Evolutionary conservation across 1,140 invertebrate species (phyloP).

Genomic region (Sinonovacula constricta): DNA sequence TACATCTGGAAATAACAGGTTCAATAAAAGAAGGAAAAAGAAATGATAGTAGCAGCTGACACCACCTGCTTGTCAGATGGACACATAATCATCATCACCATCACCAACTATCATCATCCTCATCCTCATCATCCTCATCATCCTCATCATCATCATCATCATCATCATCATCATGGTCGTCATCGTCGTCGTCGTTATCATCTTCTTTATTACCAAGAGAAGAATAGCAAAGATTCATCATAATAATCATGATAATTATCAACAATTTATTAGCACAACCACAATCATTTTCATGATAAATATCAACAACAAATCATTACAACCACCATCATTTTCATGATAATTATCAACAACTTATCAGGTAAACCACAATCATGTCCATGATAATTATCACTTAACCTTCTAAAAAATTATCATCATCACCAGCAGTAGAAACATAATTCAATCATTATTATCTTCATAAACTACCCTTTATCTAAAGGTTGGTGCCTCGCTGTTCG

Average conservation of each 20-base stretch:
- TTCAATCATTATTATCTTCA: neutral
- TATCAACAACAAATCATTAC: neutral
- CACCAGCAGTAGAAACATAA: neutral
- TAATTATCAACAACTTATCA: neutral
- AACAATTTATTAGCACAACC: too few species aligned
- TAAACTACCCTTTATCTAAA: conserved; percentile 51
- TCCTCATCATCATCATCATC: too few species aligned
- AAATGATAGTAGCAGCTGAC: neutral
- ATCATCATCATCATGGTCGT: too few species aligned
- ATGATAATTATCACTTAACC: neutral
- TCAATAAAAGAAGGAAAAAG: neutral
- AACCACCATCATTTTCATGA: too few species aligned
- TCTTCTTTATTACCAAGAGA: too few species aligned
- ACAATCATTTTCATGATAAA: too few species aligned
- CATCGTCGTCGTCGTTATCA: too few species aligned
- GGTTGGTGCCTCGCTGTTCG: conserved; percentile 83
- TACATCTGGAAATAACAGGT: too few species aligned
- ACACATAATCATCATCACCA: neutral
- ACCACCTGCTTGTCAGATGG: neutral
- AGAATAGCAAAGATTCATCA: too few species aligned
- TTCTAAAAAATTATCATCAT: neutral
- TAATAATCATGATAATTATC: too few species aligned
- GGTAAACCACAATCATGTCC: neutral
- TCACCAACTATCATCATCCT: too few species aligned
- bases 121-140: too few species aligned